These are phyloP conservation scores for Leistus spinibarbis DNA, from an alignment of 2,888 invertebrate species.

Conservation along the genomic window DNA sequence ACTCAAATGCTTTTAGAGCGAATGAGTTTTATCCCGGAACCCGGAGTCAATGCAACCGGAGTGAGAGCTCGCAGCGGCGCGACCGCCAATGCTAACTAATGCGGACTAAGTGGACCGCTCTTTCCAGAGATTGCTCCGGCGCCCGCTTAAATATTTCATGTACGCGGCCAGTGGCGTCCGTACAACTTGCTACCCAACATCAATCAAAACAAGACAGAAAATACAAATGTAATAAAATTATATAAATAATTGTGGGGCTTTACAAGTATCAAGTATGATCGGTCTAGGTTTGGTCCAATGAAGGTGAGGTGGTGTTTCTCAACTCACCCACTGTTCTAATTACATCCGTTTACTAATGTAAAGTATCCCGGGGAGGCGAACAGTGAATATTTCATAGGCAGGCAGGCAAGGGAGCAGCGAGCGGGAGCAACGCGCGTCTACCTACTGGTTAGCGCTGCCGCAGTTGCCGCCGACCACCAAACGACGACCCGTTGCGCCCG, in stretches of 20 bases:
- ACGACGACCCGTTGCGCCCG: too few species aligned
- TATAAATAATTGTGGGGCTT: too few species aligned
- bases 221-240: too few species aligned
- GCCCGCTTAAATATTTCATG: constrained; percentile 57
- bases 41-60: constrained; percentile 48
- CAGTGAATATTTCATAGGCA: not conserved
- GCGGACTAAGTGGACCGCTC: constrained; percentile 54
- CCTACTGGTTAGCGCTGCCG: not conserved
- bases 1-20: constrained; percentile 56
- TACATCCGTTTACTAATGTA: constrained; percentile 47
- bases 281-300: too few species aligned
- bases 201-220: too few species aligned
- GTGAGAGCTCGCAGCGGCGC: constrained; percentile 42
- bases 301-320: constrained; percentile 44
- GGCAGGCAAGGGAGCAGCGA: not conserved
- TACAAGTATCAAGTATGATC: too few species aligned
- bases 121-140: constrained; percentile 55
- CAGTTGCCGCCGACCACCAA: too few species aligned
- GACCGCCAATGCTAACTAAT: constrained; percentile 52
- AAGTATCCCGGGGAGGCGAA: constrained; percentile 3
- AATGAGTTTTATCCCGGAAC: constrained; percentile 54
- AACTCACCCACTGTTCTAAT: constrained; percentile 47
- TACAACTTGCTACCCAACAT: constrained; percentile 54
- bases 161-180: constrained; percentile 45
- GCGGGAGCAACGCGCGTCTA: not conserved